Evolutionary conservation across 1,140 invertebrate genomes (phyloP), one percentile per base, ranked within the genome.

Genomic region (Drosophila willistoni): DNA sequence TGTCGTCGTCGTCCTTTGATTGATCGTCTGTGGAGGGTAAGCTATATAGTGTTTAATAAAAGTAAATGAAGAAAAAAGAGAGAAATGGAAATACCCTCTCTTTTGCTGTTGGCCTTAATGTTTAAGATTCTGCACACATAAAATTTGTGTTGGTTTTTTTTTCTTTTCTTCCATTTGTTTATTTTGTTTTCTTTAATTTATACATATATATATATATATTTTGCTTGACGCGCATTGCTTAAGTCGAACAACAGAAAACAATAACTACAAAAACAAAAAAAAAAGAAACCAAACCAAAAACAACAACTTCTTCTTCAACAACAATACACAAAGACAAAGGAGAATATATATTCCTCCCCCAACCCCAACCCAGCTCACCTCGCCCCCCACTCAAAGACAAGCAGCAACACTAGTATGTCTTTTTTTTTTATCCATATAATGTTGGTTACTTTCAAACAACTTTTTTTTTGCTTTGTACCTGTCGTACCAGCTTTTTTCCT

Each of bases 201-300:
- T 39, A 39, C 10, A 39, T 29, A 29, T 64, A 25, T 4, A 25
- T 4, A 25, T 25, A 25, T 29, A 29, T 68, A 57, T 64, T 68
- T 66, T 80, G 77, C 77, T 80, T 77, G 62, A 77, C 77, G 65
- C 77, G 69, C 78, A 69, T 68, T 81, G 79, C 78, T 73, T 68
- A 77, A 67, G 47, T 79, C 66, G 68, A 55, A 77, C 36, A 62
- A 14, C 39, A 60, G 61, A 67, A 39, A 64, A 29, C 29, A 29
- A 29, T 29, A 29, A 29, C 29, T 29, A 29, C 29, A 51, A n/a
- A 61, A 56, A 67, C 59, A 25, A 25, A 25, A 55, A 71, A 44
- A 33, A 69, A 68, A 59, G 41, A 77, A 44, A 33, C 60, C 42
- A 51, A 51, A 51, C 44, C 44, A 47, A 14, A 7, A 44, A 47